Percentiles rank a stretch among this genome's conserved stretches.
Evolutionary conservation across 37 sponge, comb jelly and placozoan species (phyloP).

Genomic region (Bolinopsis microptera): DNA sequence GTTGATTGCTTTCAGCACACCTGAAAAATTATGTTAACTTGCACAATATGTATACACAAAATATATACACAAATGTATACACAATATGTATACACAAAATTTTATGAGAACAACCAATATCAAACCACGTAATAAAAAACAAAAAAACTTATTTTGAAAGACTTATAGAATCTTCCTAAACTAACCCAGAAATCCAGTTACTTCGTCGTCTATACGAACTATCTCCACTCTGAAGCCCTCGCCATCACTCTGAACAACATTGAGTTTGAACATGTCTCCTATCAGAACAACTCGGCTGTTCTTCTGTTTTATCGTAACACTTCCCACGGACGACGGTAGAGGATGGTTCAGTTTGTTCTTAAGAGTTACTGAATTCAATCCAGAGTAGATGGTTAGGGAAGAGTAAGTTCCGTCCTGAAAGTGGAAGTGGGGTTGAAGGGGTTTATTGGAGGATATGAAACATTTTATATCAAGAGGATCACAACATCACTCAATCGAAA

Average conservation of each 20-base stretch:
- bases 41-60: no score
- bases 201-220: background rate
- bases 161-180: no score
- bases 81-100: no score
- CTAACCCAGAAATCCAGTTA: slow-evolving; percentile 30
- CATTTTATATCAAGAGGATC: no score
- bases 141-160: no score
- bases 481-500: no score
- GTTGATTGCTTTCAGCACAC: background rate
- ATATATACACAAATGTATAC: no score
- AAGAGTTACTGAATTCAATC: background rate
- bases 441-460: no score
- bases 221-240: background rate
- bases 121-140: background rate
- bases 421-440: background rate
- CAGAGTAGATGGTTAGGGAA: background rate
- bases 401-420: slow-evolving; percentile 17
- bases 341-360: background rate
- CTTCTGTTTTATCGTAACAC: background rate
- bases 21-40: background rate
- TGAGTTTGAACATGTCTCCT: background rate
- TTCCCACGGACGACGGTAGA: background rate
- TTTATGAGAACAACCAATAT: no score
- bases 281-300: background rate
- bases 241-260: background rate